A percentile compares a stretch with the other conserved stretches of the same genome.
These are phyloP conservation scores for Australoheros scitulus DNA, from an alignment of 2,113 vertebrate species.

Conservation along the genomic window DNA sequence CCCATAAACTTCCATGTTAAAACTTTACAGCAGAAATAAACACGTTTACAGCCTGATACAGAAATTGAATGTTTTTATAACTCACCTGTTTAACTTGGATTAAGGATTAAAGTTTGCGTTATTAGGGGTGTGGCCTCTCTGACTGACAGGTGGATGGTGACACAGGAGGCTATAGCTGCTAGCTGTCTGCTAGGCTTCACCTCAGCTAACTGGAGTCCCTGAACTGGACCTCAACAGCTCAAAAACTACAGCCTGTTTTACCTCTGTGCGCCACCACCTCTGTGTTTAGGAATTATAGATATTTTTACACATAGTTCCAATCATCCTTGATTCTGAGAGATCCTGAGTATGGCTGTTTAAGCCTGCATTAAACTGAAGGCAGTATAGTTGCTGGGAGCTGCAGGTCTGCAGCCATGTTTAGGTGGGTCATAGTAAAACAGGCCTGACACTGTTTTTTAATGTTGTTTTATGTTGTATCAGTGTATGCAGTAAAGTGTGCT, in stretches of 20 bases:
- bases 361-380: not conserved
- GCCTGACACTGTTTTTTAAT: no score
- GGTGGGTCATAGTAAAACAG: no score
- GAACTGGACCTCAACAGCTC: not conserved
- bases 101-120: not conserved
- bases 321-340: not conserved
- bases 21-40: not conserved
- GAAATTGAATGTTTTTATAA: not conserved
- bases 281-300: no score
- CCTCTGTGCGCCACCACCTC: no score
- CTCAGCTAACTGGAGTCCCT: not conserved
- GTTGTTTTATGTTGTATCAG: no score
- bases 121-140: not conserved
- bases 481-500: not conserved
- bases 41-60: not conserved
- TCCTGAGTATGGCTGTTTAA: not conserved
- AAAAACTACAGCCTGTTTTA: not conserved
- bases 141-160: not conserved
- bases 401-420: not conserved
- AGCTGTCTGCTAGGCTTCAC: not conserved
- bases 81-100: fast-evolving
- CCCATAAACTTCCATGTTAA: not conserved
- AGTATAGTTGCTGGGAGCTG: not conserved
- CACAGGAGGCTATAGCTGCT: not conserved
- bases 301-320: not conserved